These are phyloP conservation scores for Montipora foliosa DNA, from an alignment of 64 coral and sea anemone genomes.

Conservation along the genomic window DNA sequence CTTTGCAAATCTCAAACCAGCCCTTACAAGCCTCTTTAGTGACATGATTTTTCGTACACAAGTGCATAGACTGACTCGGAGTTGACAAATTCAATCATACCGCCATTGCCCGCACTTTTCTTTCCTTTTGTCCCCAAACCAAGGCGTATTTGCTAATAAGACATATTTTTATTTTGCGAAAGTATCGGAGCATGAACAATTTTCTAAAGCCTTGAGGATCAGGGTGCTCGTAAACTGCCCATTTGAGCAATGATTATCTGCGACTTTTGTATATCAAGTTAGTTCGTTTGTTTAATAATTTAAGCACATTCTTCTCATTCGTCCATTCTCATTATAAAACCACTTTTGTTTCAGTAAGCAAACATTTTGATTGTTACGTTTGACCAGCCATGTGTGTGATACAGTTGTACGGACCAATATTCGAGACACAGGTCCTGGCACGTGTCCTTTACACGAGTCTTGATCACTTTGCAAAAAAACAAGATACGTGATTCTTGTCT, in stretches of 20 bases:
- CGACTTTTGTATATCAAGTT: background rate
- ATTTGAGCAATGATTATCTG: background rate
- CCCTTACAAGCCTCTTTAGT: no score
- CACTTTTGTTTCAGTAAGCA: slow-evolving; percentile 4
- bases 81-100: no score
- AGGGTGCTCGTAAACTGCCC: background rate
- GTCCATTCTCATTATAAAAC: background rate
- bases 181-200: slow-evolving; percentile 1
- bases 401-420: background rate
- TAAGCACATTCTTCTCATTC: slow-evolving; percentile 13
- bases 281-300: slow-evolving; percentile 25
- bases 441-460: background rate
- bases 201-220: background rate
- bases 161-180: background rate
- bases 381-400: slow-evolving; percentile 8
- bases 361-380: slow-evolving; percentile 21
- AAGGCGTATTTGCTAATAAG: no score
- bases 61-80: no score
- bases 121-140: no score
- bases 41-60: no score
- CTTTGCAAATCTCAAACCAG: no score
- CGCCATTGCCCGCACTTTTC: no score
- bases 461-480: background rate
- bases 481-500: no score
- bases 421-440: background rate